Evolutionary conservation across 2,888 invertebrate genomes (phyloP).

Genomic region (Polydrusus pterygomalis): DNA sequence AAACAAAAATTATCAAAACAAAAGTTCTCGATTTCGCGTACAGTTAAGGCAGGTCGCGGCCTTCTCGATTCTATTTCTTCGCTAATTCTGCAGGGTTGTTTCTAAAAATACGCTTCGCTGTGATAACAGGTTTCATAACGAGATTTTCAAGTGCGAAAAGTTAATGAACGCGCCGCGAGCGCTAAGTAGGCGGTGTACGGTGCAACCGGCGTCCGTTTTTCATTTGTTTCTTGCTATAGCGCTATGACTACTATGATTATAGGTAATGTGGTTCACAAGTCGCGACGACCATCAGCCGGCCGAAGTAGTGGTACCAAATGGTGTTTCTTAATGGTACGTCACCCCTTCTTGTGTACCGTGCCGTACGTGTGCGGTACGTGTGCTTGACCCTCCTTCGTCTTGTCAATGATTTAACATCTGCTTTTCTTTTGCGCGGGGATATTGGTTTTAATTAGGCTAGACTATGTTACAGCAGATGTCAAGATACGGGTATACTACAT

Average conservation of each 20-base stretch:
- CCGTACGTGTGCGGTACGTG: conserved; percentile 42
- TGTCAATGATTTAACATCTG: conserved; percentile 49
- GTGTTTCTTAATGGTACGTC: conserved; percentile 48
- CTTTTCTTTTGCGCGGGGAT: conserved; percentile 41
- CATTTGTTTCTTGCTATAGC: conserved; percentile 40
- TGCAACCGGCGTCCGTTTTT: conserved; percentile 37
- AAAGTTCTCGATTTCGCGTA: conserved; percentile 12
- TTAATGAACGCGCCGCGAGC: conserved; percentile 62
- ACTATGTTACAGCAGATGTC: conserved; percentile 34
- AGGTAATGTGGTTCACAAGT: conserved; percentile 33
- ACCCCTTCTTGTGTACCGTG: conserved; percentile 49
- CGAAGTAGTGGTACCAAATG: conserved; percentile 46
- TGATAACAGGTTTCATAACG: conserved; percentile 69
- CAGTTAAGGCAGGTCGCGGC: conserved; percentile 45
- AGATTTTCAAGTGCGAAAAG: conserved; percentile 68
- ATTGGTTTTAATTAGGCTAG: conserved; percentile 36
- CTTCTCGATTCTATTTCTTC: conserved; percentile 40
- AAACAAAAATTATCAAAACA: conserved; percentile 5
- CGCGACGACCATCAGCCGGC: conserved; percentile 31
- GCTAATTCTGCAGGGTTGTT: conserved; percentile 58
- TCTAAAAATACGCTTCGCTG: conserved; percentile 61
- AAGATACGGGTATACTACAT: conserved; percentile 20
- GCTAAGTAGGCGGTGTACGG: conserved; percentile 56
- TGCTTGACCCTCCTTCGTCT: conserved; percentile 46
- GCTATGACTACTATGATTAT: conserved; percentile 34